Base-by-base conservation (phyloP, 2,797 vertebrate species). In the Dendrocincla fuliginosa region DNA sequence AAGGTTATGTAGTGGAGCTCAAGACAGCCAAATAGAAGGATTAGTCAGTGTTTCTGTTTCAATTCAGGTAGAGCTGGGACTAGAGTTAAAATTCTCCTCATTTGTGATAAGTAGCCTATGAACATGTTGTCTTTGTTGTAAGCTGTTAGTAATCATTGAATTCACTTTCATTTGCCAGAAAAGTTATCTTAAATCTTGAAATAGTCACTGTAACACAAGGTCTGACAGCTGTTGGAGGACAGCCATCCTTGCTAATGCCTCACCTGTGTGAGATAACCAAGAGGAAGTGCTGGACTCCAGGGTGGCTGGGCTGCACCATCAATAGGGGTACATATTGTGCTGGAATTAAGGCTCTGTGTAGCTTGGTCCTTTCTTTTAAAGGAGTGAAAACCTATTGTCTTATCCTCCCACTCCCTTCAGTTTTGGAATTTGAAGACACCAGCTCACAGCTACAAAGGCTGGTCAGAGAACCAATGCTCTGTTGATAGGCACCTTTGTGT, bases 401-500 rank as follows among this genome's bases (percentile, higher is more conserved):
- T 18, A 4, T 53, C 50, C 57, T 59, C 19, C 52, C 6, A 0
- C 56, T 85, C 47, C 32, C 10, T 44, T 50, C 84, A 33, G 61
- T 46, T 90, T 81, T 56, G 35, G 32, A 27, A n/a, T 60, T 68
- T 76, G 60, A 60, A 56, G 60, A 35, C 3, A 9, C 11, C 20
- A n/a, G 13, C 32, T 84, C 25, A 63, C 18, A 27, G 0, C 11
- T 64, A 41, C 6, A 19, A 37, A 84, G 20, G 11, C 65, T 61
- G 18, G 11, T 85, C 25, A 10, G 10, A 16, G 35, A 76, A 59
- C 17, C 30, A 15, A 1, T 3, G 0, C 6, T 60, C 7, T 79
- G 37, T 76, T 0, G 0, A 20, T 50, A 33, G 15, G 13, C 14
- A 17, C 32, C 3, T 4, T 37, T 67, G 17, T 35, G 16, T 16